Conservation (phyloP, 2,888 invertebrate species). For the Epinotia ramella region DNA sequence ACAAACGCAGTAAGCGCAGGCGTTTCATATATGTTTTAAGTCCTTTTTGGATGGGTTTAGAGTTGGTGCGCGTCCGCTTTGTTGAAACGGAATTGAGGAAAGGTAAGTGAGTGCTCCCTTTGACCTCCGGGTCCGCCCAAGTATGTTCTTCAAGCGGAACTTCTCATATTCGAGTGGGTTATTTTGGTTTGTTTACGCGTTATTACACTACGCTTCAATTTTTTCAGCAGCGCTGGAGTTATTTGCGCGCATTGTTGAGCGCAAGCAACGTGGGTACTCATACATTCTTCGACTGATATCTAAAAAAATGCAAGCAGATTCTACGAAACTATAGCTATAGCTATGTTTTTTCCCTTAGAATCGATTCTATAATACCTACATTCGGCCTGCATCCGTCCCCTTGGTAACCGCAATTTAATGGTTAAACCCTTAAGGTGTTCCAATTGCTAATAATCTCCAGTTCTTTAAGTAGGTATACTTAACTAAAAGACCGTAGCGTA, state of each 20-base stretch:
- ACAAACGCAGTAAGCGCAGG: neutral
- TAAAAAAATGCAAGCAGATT: slow-evolving; percentile 5
- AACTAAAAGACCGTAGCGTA: no score
- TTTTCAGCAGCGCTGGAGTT: neutral
- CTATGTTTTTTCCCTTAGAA: neutral
- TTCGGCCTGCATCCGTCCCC: neutral
- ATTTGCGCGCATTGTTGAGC: slow-evolving; percentile 22
- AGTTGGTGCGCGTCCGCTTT: slow-evolving; percentile 4
- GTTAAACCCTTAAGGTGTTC: neutral
- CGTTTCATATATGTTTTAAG: neutral
- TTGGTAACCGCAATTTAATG: neutral
- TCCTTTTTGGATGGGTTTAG: neutral
- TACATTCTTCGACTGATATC: neutral
- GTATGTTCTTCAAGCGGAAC: slow-evolving; percentile 12
- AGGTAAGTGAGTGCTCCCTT: slow-evolving; percentile 33
- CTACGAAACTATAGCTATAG: neutral
- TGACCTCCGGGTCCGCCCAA: slow-evolving; percentile 15
- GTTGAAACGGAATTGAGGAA: slow-evolving; percentile 12
- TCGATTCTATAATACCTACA: neutral
- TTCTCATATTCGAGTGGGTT: slow-evolving; percentile 9
- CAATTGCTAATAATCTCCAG: neutral
- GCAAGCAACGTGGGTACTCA: neutral
- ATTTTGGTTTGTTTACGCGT: slow-evolving; percentile 15
- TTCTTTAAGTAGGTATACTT: neutral
- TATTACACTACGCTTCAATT: neutral